Evolutionary conservation across 1,140 invertebrate species (phyloP).

Genomic region (Littorina saxatilis): DNA sequence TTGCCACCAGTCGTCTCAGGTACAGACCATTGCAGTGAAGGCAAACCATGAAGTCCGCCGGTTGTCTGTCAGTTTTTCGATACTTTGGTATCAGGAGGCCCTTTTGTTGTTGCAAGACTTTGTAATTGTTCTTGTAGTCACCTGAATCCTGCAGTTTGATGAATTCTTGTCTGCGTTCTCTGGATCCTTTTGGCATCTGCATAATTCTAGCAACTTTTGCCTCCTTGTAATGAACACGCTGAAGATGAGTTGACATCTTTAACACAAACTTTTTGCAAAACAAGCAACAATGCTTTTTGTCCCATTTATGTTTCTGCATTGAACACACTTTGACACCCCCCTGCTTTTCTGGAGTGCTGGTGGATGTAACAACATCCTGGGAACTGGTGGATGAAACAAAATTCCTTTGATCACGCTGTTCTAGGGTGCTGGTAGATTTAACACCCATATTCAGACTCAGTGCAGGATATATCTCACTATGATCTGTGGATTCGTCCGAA

Average conservation of each 20-base stretch:
- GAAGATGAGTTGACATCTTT: neutral
- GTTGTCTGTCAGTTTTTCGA: neutral
- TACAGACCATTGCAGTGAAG: slow-evolving; percentile 6
- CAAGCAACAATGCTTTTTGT: slow-evolving; percentile 1
- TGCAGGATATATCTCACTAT: no score
- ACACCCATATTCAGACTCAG: no score
- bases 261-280: neutral
- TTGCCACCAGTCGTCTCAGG: neutral
- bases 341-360: no score
- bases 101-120: neutral
- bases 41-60: neutral
- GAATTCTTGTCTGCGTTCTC: neutral
- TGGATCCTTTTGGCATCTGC: neutral
- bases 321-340: no score
- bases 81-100: neutral
- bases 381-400: no score
- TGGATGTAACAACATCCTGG: no score
- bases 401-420: no score
- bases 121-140: neutral
- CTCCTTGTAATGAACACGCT: neutral
- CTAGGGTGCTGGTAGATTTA: no score
- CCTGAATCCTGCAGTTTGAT: neutral
- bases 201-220: neutral
- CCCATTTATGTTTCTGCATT: slow-evolving; percentile 11
- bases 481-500: no score